Conservation (phyloP, 2,797 vertebrate species). For the Capromys pilorides region DNA sequence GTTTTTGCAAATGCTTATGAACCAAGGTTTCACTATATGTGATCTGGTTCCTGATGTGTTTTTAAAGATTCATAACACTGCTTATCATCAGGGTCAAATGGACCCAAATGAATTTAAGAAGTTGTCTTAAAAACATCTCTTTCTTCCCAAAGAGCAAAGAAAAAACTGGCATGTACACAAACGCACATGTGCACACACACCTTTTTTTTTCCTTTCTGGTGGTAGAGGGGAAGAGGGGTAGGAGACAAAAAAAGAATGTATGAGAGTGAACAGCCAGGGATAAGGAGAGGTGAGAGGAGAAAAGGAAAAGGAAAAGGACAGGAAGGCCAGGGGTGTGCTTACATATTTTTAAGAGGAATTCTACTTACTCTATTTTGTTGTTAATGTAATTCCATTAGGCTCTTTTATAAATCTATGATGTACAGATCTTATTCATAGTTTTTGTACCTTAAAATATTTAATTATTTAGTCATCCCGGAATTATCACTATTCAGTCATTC, state of each 20-base stretch:
- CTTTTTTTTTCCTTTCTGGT: too few relatives aligned
- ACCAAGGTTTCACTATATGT: background rate
- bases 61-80: background rate
- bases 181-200: too few relatives aligned
- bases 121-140: background rate
- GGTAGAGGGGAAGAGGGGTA: too few relatives aligned
- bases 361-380: background rate
- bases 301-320: background rate
- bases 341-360: background rate
- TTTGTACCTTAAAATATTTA: conserved; percentile 2
- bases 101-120: background rate
- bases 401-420: background rate
- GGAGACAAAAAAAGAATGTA: background rate
- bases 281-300: background rate
- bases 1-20: background rate
- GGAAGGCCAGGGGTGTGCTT: background rate
- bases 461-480: background rate
- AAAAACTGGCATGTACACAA: background rate
- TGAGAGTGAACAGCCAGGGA: background rate
- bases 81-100: background rate
- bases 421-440: background rate
- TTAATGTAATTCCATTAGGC: background rate
- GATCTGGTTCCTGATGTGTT: background rate
- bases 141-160: conserved; percentile 43
- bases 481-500: background rate